These are phyloP conservation scores for Orcinus orca DNA, from an alignment of 2,113 vertebrate genomes.

Conservation along the genomic window DNA sequence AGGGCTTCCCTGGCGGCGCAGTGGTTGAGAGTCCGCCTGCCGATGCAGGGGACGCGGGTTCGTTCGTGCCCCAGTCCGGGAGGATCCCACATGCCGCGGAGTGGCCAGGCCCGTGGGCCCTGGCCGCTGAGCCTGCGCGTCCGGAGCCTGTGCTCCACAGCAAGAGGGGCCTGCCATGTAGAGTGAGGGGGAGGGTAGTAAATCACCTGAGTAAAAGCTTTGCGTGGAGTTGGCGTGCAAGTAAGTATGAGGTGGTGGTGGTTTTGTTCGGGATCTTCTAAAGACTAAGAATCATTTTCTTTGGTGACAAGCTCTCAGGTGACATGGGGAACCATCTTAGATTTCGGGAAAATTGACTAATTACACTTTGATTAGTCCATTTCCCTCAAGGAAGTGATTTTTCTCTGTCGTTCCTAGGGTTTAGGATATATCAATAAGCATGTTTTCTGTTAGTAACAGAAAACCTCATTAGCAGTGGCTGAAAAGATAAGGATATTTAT, in stretches of 20 bases:
- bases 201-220: not conserved
- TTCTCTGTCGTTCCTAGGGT: constrained; percentile 17
- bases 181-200: not conserved
- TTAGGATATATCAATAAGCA: not conserved
- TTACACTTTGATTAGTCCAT: not conserved
- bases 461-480: not conserved
- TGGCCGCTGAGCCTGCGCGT: no score
- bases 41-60: no score
- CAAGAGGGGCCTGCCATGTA: no score
- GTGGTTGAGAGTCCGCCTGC: no score
- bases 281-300: not conserved
- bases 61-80: no score
- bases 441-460: not conserved
- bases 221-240: accelerated
- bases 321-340: not conserved
- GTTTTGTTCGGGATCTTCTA: not conserved
- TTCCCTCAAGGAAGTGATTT: constrained; percentile 36
- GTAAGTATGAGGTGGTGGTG: accelerated
- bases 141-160: no score
- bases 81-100: no score
- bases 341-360: not conserved
- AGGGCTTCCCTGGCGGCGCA: not conserved
- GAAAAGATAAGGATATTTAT: not conserved
- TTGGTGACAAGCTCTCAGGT: not conserved
- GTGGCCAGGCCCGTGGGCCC: no score